Evolutionary conservation across 2,113 vertebrate species (phyloP), one percentile per base, ranked within the genome.

Genomic region (Hymenochirus boettgeri): DNA sequence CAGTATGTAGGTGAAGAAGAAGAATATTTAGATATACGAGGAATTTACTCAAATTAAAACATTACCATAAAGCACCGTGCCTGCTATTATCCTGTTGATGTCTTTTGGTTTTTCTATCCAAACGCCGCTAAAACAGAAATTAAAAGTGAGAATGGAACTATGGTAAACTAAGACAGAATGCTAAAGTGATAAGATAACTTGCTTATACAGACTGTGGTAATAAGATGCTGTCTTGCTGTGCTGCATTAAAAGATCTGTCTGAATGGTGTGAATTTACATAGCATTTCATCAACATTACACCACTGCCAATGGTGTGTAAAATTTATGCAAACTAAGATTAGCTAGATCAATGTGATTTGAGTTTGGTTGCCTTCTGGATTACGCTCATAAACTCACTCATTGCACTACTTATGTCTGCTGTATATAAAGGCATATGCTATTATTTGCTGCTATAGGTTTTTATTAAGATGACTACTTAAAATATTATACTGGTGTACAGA

Each of bases 251-350:
- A 74, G 11, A 19, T 31, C 53, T 79, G 70, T 66, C 73, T 66
- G 61, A 26, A n/a, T 29, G 23, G 27, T 33, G 70, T 47, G 54
- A 59, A 57, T 3, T 19, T 57, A 33, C 1, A n/a, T 51, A 48
- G 72, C 74, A 74, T 73, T 70, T 75, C 72, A 76, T 79, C 69
- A 75, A 62, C 50, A 5, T 53, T 60, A 63, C 61, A 60, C 37
- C 56, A 59, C 61, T 58, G 61, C 37, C 54, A 59, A 55, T 58
- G 65, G 39, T 55, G 74, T 75, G 75, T 59, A 75, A 75, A 78
- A 70, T 5, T 71, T 64, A 77, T 73, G 73, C 73, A 72, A 76
- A 76, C 46, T 61, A 37, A 65, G 55, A 67, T 69, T 19, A 24
- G 3, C 21, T 60, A 4, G 0, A 0, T 65, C 64, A 70, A 62